Evolutionary conservation across 2,888 invertebrate species (phyloP).

Genomic region (Catocala sponsa): DNA sequence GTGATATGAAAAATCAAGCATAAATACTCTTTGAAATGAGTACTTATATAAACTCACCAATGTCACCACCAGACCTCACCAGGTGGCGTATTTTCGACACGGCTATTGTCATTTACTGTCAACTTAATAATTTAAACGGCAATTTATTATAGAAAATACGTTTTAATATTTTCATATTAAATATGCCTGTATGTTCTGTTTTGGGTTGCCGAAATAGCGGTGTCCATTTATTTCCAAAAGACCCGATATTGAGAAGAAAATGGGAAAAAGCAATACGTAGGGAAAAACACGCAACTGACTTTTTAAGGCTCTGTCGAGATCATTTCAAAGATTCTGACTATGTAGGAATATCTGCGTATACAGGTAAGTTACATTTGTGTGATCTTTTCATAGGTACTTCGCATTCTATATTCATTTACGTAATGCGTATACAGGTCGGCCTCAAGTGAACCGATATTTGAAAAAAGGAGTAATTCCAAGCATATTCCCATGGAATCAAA

Average conservation of each 20-base stretch:
- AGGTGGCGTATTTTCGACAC: conserved; percentile 4
- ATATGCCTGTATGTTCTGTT: conserved; percentile 18
- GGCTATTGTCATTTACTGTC: conserved; percentile 3
- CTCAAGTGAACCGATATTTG: conserved; percentile 17
- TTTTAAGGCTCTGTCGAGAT: conserved; percentile 17
- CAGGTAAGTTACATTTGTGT: neutral
- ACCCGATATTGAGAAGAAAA: conserved; percentile 20
- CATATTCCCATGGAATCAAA: conserved; percentile 22
- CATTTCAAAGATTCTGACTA: conserved; percentile 19
- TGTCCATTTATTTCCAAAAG: conserved; percentile 26
- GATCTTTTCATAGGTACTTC: no score
- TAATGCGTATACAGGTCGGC: neutral
- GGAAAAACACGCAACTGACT: conserved; percentile 13
- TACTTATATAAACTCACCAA: no score
- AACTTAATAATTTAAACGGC: neutral
- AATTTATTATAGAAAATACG: no score
- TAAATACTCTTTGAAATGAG: no score
- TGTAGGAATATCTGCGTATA: conserved; percentile 6
- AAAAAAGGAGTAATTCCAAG: conserved; percentile 22
- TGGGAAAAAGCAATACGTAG: conserved; percentile 28
- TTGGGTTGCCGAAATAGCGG: conserved; percentile 19
- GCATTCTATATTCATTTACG: no score
- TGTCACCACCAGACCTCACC: neutral
- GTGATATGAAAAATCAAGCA: no score
- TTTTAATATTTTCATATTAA: neutral